Evolutionary conservation across 2,113 vertebrate species (phyloP).

Genomic region (Meriones unguiculatus): DNA sequence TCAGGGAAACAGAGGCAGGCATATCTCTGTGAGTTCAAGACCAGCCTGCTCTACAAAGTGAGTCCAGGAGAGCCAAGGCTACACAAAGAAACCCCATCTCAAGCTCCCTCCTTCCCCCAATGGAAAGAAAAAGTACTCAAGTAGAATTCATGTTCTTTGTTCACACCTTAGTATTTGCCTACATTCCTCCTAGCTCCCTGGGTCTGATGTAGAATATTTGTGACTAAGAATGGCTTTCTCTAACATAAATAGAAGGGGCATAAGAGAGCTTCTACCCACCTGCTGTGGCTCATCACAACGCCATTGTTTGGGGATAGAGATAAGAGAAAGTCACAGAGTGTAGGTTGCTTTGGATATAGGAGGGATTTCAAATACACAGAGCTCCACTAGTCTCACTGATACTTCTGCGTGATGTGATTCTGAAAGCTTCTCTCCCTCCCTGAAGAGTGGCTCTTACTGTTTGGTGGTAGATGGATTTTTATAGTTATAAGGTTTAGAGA

Average conservation of each 20-base stretch:
- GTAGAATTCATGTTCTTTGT: background rate
- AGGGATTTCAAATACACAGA: slow-evolving; percentile 1
- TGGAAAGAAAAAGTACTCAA: background rate
- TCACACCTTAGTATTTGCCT: background rate
- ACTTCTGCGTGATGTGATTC: background rate
- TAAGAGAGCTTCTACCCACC: background rate
- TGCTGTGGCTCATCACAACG: background rate
- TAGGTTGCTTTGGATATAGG: background rate
- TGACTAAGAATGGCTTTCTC: background rate
- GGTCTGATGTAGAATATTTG: background rate
- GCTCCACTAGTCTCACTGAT: background rate
- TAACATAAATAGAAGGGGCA: background rate
- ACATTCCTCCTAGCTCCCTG: background rate
- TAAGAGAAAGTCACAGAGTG: background rate
- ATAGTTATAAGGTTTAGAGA: slow-evolving; percentile 38
- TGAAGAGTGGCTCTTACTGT: background rate
- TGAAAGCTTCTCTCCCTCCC: background rate
- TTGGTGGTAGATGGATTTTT: slow-evolving; percentile 41
- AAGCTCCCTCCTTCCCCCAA: too few relatives aligned
- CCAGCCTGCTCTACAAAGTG: too few relatives aligned
- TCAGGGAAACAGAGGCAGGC: too few relatives aligned
- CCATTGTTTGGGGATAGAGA: background rate
- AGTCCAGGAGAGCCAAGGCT: too few relatives aligned
- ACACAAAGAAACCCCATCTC: too few relatives aligned
- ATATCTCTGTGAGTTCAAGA: too few relatives aligned